Base-by-base conservation (phyloP, 2,888 invertebrate species). In the Theodoxus fluviatilis region DNA sequence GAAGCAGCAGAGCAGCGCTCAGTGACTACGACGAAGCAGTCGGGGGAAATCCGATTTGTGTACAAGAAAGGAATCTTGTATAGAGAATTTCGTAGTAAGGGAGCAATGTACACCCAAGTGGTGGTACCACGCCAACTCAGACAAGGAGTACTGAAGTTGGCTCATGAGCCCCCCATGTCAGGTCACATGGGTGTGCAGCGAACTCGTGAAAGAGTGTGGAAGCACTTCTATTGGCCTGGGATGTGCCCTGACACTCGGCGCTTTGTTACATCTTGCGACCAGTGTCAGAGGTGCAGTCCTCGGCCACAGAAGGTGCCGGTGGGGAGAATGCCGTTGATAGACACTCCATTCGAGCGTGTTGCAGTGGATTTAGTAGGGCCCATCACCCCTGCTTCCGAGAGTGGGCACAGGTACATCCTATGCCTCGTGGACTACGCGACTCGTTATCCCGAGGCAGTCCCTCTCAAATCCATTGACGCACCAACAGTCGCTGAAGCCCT, bases 371-470 rank as follows among this genome's bases (percentile, higher is more conserved):
- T 75, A 12, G 47, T 76, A 18, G 77, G 75, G 22, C 77, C 75
- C 15, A 49, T 76, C 22, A 22, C 33, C 31, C 73, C 71, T n/a
- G 59, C 67, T 0, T 69, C 74, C 3, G 72, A 71, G 3, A 49
- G 66, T 61, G 71, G 74, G 25, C 65, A 73, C 65, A 38, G 73
- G n/a, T 74, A 71, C 59, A 73, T 76, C 7, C 38, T 79, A 9
- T 72, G 73, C 0, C 18, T 76, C 7, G 73, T 75, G 1, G 75
- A 79, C 64, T 75, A 73, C 68, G 73, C 75, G 12, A 76, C 78
- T 2, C 69, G 76, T 22, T 76, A 75, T 37, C 73, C 73, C 9
- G 74, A 75, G 28, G 76, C 71, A 0, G 63, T 63, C 18, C 64
- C 74, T 6, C n/a, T 73, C 12, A 64, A 67, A 22, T 52, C 59